Conservation (phyloP, 2,113 vertebrate genomes). For the Centropus bengalensis region DNA sequence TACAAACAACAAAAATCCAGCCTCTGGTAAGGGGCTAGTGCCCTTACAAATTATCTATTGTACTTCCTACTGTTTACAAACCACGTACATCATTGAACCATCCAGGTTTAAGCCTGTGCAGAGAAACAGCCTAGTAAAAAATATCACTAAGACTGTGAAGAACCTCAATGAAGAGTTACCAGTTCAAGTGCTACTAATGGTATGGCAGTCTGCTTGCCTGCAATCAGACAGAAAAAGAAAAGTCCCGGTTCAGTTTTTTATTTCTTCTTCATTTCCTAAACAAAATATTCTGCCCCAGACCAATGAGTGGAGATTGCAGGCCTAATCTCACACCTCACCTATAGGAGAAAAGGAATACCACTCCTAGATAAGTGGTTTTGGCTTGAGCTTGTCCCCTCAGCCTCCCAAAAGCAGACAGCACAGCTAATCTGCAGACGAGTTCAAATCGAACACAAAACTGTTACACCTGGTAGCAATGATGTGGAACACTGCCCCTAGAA, state of each 20-base stretch:
- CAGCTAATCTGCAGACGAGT: not conserved
- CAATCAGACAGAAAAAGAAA: not conserved
- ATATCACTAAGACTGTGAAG: not conserved
- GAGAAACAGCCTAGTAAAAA: not conserved
- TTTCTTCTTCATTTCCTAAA: not conserved
- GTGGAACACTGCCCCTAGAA: not conserved
- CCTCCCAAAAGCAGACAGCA: not conserved
- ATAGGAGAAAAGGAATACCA: accelerated
- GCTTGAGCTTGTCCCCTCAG: not conserved
- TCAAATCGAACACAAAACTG: not conserved
- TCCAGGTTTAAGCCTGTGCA: not conserved
- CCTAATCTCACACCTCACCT: not conserved
- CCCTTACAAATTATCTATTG: not conserved
- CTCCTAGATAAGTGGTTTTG: not conserved
- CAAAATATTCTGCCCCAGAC: not conserved
- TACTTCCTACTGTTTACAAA: not conserved
- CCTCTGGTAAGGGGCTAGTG: not conserved
- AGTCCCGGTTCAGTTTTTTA: not conserved
- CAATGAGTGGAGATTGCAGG: not conserved
- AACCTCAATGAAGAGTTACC: not conserved
- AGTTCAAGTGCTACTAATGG: not conserved
- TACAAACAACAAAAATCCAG: not conserved
- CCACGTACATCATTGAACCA: not conserved
- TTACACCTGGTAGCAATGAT: not conserved
- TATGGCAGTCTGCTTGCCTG: not conserved